phyloP scores from a whole-genome alignment of 2,888 invertebrate genomes.

The Harpagoxenus sublaevis region DNA sequence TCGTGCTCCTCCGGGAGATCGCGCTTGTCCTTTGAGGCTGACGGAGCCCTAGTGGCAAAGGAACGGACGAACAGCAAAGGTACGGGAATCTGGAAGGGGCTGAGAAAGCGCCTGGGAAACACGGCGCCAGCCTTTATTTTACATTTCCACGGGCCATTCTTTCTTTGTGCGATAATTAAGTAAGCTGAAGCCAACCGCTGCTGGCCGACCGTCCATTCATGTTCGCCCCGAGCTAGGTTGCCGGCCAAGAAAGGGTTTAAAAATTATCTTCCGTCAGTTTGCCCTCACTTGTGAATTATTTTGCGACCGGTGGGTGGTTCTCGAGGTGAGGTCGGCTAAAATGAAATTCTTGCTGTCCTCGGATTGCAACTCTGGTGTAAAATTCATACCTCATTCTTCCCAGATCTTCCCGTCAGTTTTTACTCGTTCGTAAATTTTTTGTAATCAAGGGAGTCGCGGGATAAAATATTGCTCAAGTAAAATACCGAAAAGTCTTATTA shows the following conservation, averaged over 20 bases:
- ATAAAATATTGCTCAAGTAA: not conserved
- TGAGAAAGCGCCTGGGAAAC: slow-evolving; percentile 74
- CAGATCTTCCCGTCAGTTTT: not conserved
- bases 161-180: slow-evolving; percentile 79
- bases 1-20: slow-evolving; percentile 62
- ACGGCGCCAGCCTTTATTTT: slow-evolving; percentile 76
- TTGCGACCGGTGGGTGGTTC: slow-evolving; percentile 51
- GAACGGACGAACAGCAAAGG: slow-evolving; percentile 59
- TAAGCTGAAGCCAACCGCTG: slow-evolving; percentile 75
- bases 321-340: slow-evolving; percentile 35
- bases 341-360: slow-evolving; percentile 37
- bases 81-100: slow-evolving; percentile 59
- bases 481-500: not conserved
- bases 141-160: slow-evolving; percentile 77
- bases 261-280: slow-evolving; percentile 66
- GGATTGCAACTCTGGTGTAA: slow-evolving; percentile 15
- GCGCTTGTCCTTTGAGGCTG: slow-evolving; percentile 77
- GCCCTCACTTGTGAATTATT: slow-evolving; percentile 54
- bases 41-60: slow-evolving; percentile 67
- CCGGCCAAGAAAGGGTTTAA: slow-evolving; percentile 64
- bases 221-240: slow-evolving; percentile 65
- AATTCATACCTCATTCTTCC: slow-evolving; percentile 25
- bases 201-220: slow-evolving; percentile 72
- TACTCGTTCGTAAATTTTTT: not conserved
- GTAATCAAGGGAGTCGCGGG: not conserved